Percentiles rank a stretch among this genome's conserved stretches.
Conservation (phyloP, 2,113 vertebrate genomes). For the Neomonachus schauinslandi region DNA sequence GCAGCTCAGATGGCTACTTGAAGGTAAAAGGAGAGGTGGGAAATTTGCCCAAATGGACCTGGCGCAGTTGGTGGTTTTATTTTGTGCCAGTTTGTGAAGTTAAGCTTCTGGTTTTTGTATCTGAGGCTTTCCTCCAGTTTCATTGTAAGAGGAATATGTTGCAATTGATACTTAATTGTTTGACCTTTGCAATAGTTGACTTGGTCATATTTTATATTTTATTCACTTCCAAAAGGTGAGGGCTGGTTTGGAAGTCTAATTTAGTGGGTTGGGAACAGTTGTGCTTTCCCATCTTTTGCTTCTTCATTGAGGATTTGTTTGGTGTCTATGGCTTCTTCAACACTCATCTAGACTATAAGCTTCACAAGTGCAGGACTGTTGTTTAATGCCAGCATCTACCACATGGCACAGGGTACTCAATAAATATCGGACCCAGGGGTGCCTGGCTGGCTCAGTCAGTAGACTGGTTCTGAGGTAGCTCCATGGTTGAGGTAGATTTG, state of each 20-base stretch:
- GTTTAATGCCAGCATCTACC: background rate
- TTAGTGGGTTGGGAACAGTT: background rate
- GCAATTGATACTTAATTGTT: slow-evolving; percentile 9
- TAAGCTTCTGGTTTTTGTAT: slow-evolving; percentile 8
- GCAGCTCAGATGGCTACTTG: background rate
- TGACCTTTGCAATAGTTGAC: background rate
- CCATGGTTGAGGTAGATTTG: background rate
- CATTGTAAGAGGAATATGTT: background rate
- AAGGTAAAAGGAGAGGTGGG: background rate
- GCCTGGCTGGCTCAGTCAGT: background rate
- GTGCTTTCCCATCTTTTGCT: background rate
- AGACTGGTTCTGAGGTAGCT: background rate
- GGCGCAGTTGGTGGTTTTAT: background rate
- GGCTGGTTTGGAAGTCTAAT: background rate
- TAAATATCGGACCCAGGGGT: background rate
- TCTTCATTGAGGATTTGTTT: slow-evolving; percentile 15
- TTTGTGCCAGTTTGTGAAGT: background rate
- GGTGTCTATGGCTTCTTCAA: background rate
- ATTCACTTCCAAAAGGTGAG: background rate
- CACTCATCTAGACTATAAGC: background rate
- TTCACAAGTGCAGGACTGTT: background rate
- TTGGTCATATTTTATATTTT: slow-evolving; percentile 16
- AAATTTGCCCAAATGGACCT: background rate
- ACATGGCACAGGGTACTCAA: background rate
- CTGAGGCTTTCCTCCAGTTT: background rate